A percentile compares a stretch with the other conserved stretches of the same genome.
These are phyloP conservation scores for Perithous albicinctus DNA, from an alignment of 2,888 invertebrate genomes.

Conservation along the genomic window DNA sequence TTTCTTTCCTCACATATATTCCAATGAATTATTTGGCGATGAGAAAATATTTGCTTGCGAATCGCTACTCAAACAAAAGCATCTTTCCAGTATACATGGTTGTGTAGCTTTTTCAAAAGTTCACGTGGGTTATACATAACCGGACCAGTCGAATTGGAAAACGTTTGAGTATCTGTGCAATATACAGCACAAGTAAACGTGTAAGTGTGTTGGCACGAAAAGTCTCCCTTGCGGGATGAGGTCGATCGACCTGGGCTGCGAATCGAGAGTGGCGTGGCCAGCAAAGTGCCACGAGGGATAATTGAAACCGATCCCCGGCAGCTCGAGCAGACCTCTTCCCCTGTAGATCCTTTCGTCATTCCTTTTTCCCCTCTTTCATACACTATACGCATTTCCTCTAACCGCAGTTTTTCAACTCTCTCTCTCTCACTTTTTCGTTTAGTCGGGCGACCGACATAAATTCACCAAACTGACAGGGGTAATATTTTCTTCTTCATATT, in stretches of 20 bases:
- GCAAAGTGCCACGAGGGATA: slow-evolving; percentile 70
- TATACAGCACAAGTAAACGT: neutral
- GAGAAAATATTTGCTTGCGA: neutral
- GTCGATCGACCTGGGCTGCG: slow-evolving; percentile 61
- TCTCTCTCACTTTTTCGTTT: slow-evolving; percentile 61
- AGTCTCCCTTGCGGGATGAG: slow-evolving; percentile 31
- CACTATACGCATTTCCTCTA: slow-evolving; percentile 49
- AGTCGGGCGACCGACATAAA: slow-evolving; percentile 64
- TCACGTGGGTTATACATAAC: neutral
- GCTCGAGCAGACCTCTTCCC: slow-evolving; percentile 24
- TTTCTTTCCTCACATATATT: no score
- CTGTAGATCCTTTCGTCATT: slow-evolving; percentile 10
- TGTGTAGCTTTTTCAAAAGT: neutral
- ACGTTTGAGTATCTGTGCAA: neutral
- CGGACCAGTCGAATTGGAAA: slow-evolving; percentile 2
- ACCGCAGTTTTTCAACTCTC: slow-evolving; percentile 51
- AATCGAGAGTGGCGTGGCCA: slow-evolving; percentile 70
- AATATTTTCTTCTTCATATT: slow-evolving; percentile 65
- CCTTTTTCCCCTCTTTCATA: slow-evolving; percentile 26
- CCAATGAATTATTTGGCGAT: neutral
- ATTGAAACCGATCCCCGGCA: slow-evolving; percentile 69
- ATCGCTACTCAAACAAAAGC: neutral
- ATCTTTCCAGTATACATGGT: neutral
- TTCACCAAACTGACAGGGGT: slow-evolving; percentile 67
- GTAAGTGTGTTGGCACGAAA: slow-evolving; percentile 24